Evolutionary conservation across 2,888 invertebrate genomes (phyloP).

Genomic region (Punctoribates punctum): DNA sequence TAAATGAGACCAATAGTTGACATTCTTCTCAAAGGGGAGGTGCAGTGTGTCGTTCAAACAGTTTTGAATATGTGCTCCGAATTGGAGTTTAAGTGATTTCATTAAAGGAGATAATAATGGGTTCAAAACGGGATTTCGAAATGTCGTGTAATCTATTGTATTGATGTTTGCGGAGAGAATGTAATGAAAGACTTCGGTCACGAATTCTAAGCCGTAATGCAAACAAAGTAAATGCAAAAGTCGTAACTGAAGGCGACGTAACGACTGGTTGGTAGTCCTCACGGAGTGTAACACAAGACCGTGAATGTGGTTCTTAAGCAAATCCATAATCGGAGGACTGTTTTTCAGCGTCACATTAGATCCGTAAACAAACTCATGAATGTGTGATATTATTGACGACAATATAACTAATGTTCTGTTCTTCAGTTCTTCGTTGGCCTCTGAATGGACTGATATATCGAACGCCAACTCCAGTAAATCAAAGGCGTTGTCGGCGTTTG

Average conservation of each 20-base stretch:
- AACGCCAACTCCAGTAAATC: conserved; percentile 42
- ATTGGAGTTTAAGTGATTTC: conserved; percentile 40
- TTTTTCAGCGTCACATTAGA: not conserved
- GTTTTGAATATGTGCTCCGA: conserved; percentile 39
- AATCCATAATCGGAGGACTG: conserved; percentile 24
- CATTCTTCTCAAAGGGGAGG: conserved; percentile 23
- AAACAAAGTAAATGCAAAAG: conserved; percentile 42
- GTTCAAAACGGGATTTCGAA: not conserved
- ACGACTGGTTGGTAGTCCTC: not conserved
- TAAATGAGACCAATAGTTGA: conserved; percentile 42
- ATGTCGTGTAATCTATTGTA: not conserved
- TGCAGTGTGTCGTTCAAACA: conserved; percentile 38
- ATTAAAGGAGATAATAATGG: conserved; percentile 37
- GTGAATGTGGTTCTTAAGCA: conserved; percentile 37
- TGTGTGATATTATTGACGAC: conserved; percentile 37
- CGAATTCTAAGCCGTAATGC: conserved; percentile 40
- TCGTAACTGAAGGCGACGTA: conserved; percentile 41
- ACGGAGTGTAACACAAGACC: conserved; percentile 32
- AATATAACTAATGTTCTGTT: conserved; percentile 34
- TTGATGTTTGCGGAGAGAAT: conserved; percentile 37
- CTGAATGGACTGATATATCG: conserved; percentile 32
- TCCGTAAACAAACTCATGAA: conserved; percentile 42
- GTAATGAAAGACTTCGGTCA: conserved; percentile 40
- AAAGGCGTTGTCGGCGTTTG: conserved; percentile 43
- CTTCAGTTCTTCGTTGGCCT: conserved; percentile 29